A percentile compares a stretch with the other conserved stretches of the same genome.
These are phyloP conservation scores for Tetragonula carbonaria DNA, from an alignment of 2,888 invertebrate genomes.

Conservation along the genomic window DNA sequence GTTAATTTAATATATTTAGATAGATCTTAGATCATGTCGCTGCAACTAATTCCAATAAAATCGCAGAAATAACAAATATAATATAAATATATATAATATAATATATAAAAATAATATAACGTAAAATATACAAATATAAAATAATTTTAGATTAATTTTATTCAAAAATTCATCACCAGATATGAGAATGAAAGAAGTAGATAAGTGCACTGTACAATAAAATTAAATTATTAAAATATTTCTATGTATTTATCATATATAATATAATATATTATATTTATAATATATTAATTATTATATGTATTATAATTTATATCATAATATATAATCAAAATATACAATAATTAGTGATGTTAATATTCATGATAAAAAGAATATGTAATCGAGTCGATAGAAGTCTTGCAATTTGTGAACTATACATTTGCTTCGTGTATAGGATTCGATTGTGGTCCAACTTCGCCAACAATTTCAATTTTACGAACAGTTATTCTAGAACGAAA, in stretches of 20 bases:
- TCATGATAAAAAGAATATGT: background rate
- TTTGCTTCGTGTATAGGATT: background rate
- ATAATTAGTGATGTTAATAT: background rate
- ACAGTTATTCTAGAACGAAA: background rate
- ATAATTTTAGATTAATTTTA: background rate
- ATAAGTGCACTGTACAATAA: background rate
- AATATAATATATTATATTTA: too few species aligned
- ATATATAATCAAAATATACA: too few species aligned
- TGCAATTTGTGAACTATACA: background rate
- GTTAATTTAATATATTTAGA: background rate
- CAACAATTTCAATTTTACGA: constrained; percentile 2
- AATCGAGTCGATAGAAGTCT: background rate
- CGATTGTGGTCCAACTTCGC: background rate
- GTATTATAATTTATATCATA: too few species aligned
- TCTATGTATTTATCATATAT: background rate
- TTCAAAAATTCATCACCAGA: background rate
- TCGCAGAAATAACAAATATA: background rate
- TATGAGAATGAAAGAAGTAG: background rate
- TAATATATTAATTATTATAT: too few species aligned
- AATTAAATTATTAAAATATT: constrained; percentile 1
- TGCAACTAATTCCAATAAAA: background rate
- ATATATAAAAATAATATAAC: too few species aligned
- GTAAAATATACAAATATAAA: too few species aligned
- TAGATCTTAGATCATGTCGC: background rate
- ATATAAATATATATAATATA: too few species aligned